phyloP scores from a whole-genome alignment of 35 echinoderm and acorn worm genomes.

The Diadema setosum region DNA sequence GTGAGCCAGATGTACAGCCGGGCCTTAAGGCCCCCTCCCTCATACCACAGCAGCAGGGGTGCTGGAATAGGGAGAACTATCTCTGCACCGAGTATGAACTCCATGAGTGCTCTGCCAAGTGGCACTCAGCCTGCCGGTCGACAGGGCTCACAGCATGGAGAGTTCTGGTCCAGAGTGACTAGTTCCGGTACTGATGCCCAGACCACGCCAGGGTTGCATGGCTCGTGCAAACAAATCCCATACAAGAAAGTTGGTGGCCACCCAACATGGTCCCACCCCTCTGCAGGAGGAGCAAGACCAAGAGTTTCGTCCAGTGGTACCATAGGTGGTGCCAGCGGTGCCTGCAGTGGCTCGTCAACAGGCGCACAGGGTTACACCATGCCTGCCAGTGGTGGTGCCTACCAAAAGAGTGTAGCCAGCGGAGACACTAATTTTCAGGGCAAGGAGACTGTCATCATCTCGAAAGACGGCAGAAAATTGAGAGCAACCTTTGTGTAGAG shows the following conservation, averaged over 20 bases:
- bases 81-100: too few relatives aligned
- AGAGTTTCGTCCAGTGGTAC: neutral
- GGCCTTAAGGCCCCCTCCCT: neutral
- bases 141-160: neutral
- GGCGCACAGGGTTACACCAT: neutral
- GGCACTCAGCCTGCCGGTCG: neutral
- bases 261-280: neutral
- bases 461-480: slow-evolving; percentile 54
- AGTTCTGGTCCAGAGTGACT: neutral
- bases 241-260: neutral
- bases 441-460: slow-evolving; percentile 26
- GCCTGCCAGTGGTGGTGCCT: neutral
- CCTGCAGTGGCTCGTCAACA: neutral
- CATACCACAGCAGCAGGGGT: neutral
- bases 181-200: neutral
- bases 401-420: neutral
- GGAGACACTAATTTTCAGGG: neutral
- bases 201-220: neutral
- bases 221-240: neutral
- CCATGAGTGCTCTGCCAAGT: neutral
- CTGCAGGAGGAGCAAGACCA: neutral
- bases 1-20: neutral
- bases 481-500: slow-evolving; percentile 52
- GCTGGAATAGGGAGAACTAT: too few relatives aligned
- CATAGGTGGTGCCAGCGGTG: neutral